These are phyloP conservation scores for Brachyptera risi DNA, from an alignment of 2,888 invertebrate species.

Conservation along the genomic window DNA sequence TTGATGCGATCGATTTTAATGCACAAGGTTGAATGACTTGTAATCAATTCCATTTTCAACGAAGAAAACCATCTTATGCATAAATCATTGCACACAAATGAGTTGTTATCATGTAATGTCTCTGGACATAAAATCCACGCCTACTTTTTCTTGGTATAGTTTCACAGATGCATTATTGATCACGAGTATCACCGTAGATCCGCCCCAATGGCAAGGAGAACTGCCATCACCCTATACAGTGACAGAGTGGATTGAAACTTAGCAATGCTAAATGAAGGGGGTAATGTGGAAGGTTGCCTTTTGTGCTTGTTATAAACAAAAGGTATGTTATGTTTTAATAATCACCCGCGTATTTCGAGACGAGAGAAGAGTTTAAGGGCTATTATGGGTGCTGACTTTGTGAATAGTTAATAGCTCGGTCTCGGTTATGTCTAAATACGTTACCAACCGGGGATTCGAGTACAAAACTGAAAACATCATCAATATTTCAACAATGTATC, in stretches of 20 bases:
- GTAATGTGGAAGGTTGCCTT: no score
- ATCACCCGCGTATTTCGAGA: background rate
- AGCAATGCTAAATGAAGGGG: no score
- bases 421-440: conserved; percentile 4
- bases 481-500: conserved; percentile 16
- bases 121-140: background rate
- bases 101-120: conserved; percentile 1
- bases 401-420: conserved; percentile 6
- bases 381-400: conserved; percentile 9
- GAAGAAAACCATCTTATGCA: background rate
- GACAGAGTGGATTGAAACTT: no score
- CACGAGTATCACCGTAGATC: background rate
- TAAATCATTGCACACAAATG: conserved; percentile 5
- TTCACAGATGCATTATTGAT: background rate
- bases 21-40: no score
- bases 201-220: no score
- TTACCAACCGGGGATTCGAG: background rate
- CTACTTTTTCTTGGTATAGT: background rate
- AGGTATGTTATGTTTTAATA: background rate
- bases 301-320: background rate
- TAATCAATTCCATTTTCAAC: conserved; percentile 2
- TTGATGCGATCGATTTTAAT: no score
- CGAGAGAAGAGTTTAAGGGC: no score
- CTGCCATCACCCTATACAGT: no score
- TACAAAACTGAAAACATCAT: conserved; percentile 10